Conservation (phyloP, 2,113 vertebrate species). For the Grammomys dolichurus region DNA sequence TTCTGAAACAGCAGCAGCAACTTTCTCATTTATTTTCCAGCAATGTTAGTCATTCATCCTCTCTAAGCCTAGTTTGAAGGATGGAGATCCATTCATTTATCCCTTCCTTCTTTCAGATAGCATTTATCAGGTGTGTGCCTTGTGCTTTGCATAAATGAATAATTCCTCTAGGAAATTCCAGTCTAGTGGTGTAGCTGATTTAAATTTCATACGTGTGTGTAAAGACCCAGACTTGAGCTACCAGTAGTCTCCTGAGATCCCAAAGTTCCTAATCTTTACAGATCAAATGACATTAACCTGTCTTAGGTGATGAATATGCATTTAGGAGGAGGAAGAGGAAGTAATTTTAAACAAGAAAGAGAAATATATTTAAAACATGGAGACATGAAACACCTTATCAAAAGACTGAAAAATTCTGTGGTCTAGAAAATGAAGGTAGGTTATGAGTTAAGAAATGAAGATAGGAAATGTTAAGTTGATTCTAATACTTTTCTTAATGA, state of each 20-base stretch:
- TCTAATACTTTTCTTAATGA: constrained; percentile 8
- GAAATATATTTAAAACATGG: constrained; percentile 15
- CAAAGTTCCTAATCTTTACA: constrained; percentile 56
- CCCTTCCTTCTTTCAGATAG: constrained; percentile 65
- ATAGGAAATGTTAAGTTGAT: not conserved
- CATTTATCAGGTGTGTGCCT: constrained; percentile 52
- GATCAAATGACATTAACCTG: constrained; percentile 57
- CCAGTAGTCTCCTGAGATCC: constrained; percentile 20
- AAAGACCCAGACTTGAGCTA: constrained; percentile 17
- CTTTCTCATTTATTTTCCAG: constrained; percentile 40
- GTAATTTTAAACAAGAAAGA: not conserved
- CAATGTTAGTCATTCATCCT: constrained; percentile 44
- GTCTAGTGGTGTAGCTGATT: constrained; percentile 7
- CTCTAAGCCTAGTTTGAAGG: constrained; percentile 57
- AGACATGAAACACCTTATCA: constrained; percentile 3
- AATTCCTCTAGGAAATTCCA: constrained; percentile 56
- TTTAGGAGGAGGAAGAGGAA: not conserved
- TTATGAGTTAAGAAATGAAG: not conserved
- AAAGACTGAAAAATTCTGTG: not conserved
- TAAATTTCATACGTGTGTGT: constrained; percentile 53
- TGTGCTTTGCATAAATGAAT: constrained; percentile 69
- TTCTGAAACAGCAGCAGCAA: not conserved
- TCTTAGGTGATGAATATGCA: constrained; percentile 45
- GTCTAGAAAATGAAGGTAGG: constrained; percentile 32
- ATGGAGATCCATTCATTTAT: constrained; percentile 46